Base-by-base conservation (phyloP, 2,888 invertebrate genomes). In the Eilema caniola region DNA sequence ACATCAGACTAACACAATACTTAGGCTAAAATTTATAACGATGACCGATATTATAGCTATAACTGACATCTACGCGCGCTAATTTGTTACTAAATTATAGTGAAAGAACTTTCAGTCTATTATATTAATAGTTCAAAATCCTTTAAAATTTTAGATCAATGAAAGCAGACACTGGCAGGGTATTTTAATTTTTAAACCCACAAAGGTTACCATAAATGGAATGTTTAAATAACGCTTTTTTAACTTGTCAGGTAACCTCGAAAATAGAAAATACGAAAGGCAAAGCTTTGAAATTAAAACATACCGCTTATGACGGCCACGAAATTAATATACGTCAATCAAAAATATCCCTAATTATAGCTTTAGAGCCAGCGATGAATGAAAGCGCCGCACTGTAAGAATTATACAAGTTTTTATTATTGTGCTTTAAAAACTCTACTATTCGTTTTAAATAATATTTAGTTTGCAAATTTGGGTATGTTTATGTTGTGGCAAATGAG, bases 241-340 rank as follows among this genome's bases (percentile, higher is more conserved):
- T 16, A 23, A 62, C 25, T 25, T 37, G 37, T 56, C 28, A 56
- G 20, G 10, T 33, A 37, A 62, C 56, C 25, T 57, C 31, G 61
- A 79, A 70, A 63, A 67, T 56, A 41, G 37, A 71, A 25, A 62
- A 62, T 74, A 28, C 70, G 59, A 79, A 69, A 67, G 62, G 28
- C 31, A 62, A 75, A 25, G 70, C 47, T 75, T 75, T 73, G 41
- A 78, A 78, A 75, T 78, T 75, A 73, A 78, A 82, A 81, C 70
- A 75, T 79, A 74, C 74, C 72, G 62, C 47, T 72, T 73, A 60
- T 73, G 75, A 72, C 68, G 61, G 69, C 65, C 69, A 63, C 33
- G 67, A 80, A 75, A 79, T 85, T 83, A 84, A 85, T 85, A 81
- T 75, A 74, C 75, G 86, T 82, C 86, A 83, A 76, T 86, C 83